These are phyloP conservation scores for Trachemys scripta DNA, from an alignment of 2,113 vertebrate genomes.

Conservation along the genomic window DNA sequence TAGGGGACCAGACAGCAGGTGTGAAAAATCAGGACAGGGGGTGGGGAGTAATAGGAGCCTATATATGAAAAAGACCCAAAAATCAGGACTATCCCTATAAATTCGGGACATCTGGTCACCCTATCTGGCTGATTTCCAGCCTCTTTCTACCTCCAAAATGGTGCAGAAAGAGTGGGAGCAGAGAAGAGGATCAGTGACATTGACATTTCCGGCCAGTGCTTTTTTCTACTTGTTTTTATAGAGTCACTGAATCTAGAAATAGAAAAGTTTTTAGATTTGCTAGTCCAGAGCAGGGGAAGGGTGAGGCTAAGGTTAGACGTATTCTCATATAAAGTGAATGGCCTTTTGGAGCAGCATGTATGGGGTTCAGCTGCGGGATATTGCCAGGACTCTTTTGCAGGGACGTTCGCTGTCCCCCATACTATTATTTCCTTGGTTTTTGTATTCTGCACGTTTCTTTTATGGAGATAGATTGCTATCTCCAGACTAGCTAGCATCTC, in stretches of 20 bases:
- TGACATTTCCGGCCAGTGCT: neutral
- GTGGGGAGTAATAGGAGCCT: no score
- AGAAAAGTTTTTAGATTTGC: neutral
- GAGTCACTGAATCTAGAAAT: neutral
- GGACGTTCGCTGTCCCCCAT: neutral
- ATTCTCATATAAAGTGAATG: neutral
- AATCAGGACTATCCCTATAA: no score
- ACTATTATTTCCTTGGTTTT: neutral
- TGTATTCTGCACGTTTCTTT: neutral
- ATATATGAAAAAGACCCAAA: no score
- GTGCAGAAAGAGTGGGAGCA: neutral
- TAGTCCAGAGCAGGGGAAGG: neutral
- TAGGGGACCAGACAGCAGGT: no score
- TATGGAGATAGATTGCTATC: neutral
- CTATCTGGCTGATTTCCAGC: neutral
- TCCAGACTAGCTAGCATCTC: neutral
- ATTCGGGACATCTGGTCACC: no score
- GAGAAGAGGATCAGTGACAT: constrained; percentile 2
- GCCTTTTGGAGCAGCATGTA: rapidly evolving
- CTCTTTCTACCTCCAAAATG: neutral
- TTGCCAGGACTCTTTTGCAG: neutral
- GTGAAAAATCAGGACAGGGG: no score
- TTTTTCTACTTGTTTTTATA: rapidly evolving
- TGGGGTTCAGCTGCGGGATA: neutral
- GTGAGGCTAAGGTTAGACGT: neutral